Base-by-base conservation (phyloP, 1,140 invertebrate genomes). In the Meloidogyne hapla region DNA sequence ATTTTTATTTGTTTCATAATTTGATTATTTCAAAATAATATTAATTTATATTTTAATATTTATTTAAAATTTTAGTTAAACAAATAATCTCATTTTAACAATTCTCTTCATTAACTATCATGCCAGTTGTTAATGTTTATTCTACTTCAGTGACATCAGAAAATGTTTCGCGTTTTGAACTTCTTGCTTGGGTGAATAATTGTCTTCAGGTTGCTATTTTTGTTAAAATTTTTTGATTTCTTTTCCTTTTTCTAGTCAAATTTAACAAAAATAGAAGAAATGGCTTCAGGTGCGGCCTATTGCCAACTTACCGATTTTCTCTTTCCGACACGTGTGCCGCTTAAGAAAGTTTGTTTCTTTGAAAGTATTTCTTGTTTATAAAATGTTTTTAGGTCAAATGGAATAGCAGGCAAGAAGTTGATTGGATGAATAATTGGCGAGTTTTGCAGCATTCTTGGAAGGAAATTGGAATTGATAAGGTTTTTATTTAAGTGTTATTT, bases 401-500 rank as follows among this genome's bases (percentile, higher is more conserved):
- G 89, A 94, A 93, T 89, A 97, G 96, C 83, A 95, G 96, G 88
- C 89, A 98, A 83, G 97, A 99, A 89, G 95, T 79, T 89, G 97
- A 99, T 89, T 99, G 96, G 88, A 98, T 99, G 90, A 94, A 96
- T 88, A 99, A 99, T 89, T 99, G 98, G 88, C 98, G 99, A 92
- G 91, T 95, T 81, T 90, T 99, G 72, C 97, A 99, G 90, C 94
- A 92, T n/a, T 91, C 91, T 64, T 99, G 99, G 88, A 96, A 96
- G 90, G 96, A 95, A 90, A 93, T 98, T 91, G 91, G 91, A 85
- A 94, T 99, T 83, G 96, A 99, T 89, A 99, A 99, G 93, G 96
- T 98, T 64, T 15, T 26, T 71, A 12, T 78, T 23, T 45, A 25
- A 23, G n/a, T 9, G 3, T 38, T 4, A 38, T 38, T 38, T 38